These are phyloP conservation scores for Sycophila sp. DNA, from an alignment of 1,140 invertebrate species.

Conservation along the genomic window DNA sequence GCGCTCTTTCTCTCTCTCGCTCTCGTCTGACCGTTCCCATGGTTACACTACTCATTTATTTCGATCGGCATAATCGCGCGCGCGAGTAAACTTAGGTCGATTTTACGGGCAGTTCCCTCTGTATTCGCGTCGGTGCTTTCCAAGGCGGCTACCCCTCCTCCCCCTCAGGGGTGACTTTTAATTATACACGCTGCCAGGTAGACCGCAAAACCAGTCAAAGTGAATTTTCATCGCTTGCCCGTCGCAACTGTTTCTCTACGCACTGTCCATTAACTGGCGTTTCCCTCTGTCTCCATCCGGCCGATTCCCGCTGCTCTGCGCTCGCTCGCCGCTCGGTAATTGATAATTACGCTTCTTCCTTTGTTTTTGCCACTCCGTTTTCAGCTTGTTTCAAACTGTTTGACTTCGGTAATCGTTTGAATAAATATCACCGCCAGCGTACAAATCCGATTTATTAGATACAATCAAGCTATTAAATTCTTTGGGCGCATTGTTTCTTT, in stretches of 20 bases:
- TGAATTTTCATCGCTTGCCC: constrained; percentile 26
- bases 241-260: no score
- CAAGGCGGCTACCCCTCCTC: no score
- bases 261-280: background rate
- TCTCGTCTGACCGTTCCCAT: background rate
- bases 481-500: no score
- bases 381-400: no score
- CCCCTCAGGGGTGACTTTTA: constrained; percentile 23
- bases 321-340: background rate
- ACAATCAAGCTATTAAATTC: no score
- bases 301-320: background rate
- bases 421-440: no score
- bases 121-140: no score
- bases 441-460: no score
- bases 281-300: background rate
- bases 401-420: no score
- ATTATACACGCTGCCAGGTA: background rate
- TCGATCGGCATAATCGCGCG: background rate
- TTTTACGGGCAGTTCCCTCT: no score
- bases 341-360: background rate
- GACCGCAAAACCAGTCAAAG: background rate
- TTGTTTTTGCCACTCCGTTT: background rate
- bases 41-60: constrained; percentile 9
- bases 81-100: no score
- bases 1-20: no score